Base-by-base conservation (phyloP, 2,888 invertebrate species). In the Hermaeophaga mercurialis region DNA sequence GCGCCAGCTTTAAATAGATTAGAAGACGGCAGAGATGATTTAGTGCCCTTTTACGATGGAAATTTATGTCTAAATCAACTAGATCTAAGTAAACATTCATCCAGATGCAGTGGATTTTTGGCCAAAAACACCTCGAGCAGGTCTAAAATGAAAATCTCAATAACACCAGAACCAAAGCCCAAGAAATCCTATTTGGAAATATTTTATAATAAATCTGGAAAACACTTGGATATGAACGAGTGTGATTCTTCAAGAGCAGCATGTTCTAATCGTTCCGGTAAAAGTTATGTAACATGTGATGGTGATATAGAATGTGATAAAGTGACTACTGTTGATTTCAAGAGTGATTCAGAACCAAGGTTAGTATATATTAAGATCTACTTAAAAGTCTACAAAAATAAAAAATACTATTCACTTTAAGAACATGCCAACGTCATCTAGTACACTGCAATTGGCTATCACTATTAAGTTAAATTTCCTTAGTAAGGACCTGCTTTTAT, bases 181-280 rank as follows among this genome's bases (percentile, higher is more conserved):
- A 43, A 43, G 9, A 59, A 47, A 8, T 59, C 56, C n/a, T 63
- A 63, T 39, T 54, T 63, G 26, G 46, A 54, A 11, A 48, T 63
- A 44, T 63, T 61, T 44, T 53, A 59, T 17, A 55, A 49, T 7
- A 54, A 43, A 36, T 24, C 26, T 14, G 43, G 39, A 4, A 19
- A n/a, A n/a, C n/a, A n/a, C n/a, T n/a, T 19, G 19, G 5, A 11
- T 39, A 39, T 12, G 43, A 43, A 11, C 14, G 28, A 34, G 11
- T 41, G 38, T 6, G 24, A 43, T 9, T 43, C 43, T 11, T 53
- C 55, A 14, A 41, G 31, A 28, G 41, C 44, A 1, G 49, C 52
- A 4, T 36, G 49, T 33, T 33, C 26, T n/a, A 46, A 33, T 44
- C 31, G 24, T 6, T 44, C 57, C 12, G 45, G 57, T 4, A 61